These are phyloP conservation scores for Drosophila setifemur DNA, from an alignment of 1,140 invertebrate species.

Conservation along the genomic window DNA sequence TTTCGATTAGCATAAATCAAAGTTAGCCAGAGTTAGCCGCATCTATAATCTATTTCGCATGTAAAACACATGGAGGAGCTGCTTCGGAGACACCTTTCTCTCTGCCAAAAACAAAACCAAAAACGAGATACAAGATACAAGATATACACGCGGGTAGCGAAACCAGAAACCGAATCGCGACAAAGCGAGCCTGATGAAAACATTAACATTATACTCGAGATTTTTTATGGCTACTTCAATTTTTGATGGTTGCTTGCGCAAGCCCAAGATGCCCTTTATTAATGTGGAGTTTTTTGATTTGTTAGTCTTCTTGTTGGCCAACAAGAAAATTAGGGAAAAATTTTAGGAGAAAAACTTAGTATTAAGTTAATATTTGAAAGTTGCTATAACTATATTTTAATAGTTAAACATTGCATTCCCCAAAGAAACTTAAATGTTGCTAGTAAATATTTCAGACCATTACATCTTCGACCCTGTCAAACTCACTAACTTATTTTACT, in stretches of 20 bases:
- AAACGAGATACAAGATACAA: conserved; percentile 7
- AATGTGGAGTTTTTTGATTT: not conserved
- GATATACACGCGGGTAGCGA: conserved; percentile 18
- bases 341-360: too few species aligned
- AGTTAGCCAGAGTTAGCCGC: conserved; percentile 15
- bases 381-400: too few species aligned
- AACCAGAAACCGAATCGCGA: conserved; percentile 52
- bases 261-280: conserved; percentile 7
- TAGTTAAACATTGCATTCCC: too few species aligned
- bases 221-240: conserved; percentile 75
- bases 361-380: too few species aligned
- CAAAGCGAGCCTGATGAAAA: conserved; percentile 67
- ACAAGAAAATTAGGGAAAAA: too few species aligned
- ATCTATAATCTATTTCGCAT: conserved; percentile 41
- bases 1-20: conserved; percentile 77
- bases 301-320: not conserved
- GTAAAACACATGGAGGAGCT: conserved; percentile 62
- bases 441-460: too few species aligned
- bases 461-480: too few species aligned
- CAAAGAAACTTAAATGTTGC: too few species aligned
- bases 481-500: too few species aligned
- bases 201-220: conserved; percentile 68
- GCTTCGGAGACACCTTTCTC: conserved; percentile 70
- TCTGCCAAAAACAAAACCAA: conserved; percentile 36
- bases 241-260: conserved; percentile 49